Conservation (phyloP, 2,113 vertebrate species). For the Platichthys stellatus region DNA sequence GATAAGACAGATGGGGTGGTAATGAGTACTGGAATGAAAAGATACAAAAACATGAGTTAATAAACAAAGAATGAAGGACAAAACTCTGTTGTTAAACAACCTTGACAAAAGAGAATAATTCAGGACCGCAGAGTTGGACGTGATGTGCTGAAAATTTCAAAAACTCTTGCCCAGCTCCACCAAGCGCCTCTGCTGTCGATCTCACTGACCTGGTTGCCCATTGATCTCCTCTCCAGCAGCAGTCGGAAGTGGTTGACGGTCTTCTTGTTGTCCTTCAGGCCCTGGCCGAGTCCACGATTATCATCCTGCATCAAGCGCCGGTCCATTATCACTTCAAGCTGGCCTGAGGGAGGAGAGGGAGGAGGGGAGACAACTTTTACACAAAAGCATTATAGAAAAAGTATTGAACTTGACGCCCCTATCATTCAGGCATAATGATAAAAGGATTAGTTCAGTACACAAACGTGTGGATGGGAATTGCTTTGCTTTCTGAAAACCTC, state of each 20-base stretch:
- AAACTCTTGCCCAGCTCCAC: background rate
- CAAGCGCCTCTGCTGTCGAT: background rate
- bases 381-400: background rate
- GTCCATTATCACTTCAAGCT: conserved; percentile 96
- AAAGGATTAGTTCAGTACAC: conserved; percentile 37
- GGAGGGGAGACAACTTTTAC: conserved; percentile 3
- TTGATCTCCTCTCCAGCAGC: conserved; percentile 87
- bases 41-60: conserved; percentile 35
- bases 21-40: conserved; percentile 18
- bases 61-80: conserved; percentile 30
- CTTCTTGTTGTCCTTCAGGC: conserved; percentile 96
- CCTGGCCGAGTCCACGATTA: conserved; percentile 96
- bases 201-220: conserved; percentile 82
- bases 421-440: conserved; percentile 28
- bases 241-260: conserved; percentile 92
- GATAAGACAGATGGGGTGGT: conserved; percentile 40
- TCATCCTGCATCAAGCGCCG: conserved; percentile 97
- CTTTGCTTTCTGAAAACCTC: conserved; percentile 26
- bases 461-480: background rate
- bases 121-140: background rate
- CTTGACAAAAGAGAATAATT: background rate
- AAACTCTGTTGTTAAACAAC: background rate
- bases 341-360: conserved; percentile 81
- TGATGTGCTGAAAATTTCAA: background rate
- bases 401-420: conserved; percentile 2